Evolutionary conservation across 2,113 vertebrate species (phyloP), one percentile per base, ranked within the genome.

Genomic region (Rallus limicola): DNA sequence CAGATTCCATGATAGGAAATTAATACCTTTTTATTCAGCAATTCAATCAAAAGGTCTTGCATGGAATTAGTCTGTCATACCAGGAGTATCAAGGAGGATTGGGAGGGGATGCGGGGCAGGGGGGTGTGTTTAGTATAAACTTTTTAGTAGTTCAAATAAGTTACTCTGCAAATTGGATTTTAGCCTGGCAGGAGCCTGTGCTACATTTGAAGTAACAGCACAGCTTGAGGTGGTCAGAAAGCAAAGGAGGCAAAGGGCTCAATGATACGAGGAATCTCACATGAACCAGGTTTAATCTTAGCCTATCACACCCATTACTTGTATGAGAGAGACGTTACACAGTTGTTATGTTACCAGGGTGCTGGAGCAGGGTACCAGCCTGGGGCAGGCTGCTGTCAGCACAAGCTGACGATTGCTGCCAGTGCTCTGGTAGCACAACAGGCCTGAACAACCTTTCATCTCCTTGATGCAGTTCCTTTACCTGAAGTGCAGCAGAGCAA

Each of bases 151-250:
- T 92, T 86, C 56, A 83, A 19, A 88, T 26, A 62, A 36, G 50
- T 77, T 38, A 24, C 42, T 92, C n/a, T 31, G 56, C 75, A 86
- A 7, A 64, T 63, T 58, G 53, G 24, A 50, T 82, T 75, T 68
- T 82, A 64, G 90, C 65, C 81, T 67, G 53, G 55, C 55, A 63
- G 3, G 64, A 68, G 93, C 82, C 69, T 58, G 60, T 64, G 64
- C 58, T 80, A 25, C 62, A 28, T 48, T 72, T 85, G 85, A 94
- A 92, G 75, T 86, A 88, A 92, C 82, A 82, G 76, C 62, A 52
- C 29, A 7, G 42, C 84, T 71, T 88, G 74, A 79, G 78, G 65
- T 81, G 85, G 88, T 68, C 8, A 20, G 64, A 87, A 80, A 92
- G 86, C 40, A 76, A 87, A 87, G 90, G 70, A 62, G 21, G 79